Evolutionary conservation across 2,113 vertebrate genomes (phyloP), one percentile per base, ranked within the genome.

Genomic region (Heterochromis multidens): DNA sequence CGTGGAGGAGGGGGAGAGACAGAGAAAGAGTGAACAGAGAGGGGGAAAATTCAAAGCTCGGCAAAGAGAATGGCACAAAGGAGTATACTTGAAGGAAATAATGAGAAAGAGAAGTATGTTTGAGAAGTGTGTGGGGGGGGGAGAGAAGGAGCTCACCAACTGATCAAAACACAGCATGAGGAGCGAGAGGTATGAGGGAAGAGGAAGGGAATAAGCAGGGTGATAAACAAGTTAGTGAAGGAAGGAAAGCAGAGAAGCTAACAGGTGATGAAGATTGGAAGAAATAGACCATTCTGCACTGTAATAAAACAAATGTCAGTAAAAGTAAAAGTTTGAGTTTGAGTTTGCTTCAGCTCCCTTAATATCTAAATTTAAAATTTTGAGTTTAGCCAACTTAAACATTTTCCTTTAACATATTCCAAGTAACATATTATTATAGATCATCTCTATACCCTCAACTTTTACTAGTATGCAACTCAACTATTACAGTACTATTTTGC

Each of bases 61-160:
- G 77, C 60, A 83, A 74, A 79, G 81, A 92, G 91, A 92, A 88
- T 85, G 83, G 88, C 46, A 81, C 33, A 70, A 77, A 90, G 81
- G 83, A 92, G 81, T 19, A 87, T 80, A 91, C 90, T 92, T 29
- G 86, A 84, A 88, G 87, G 82, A 90, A 92, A 90, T 92, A 91
- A 93, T 93, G 90, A 93, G 92, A 79, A 67, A 61, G 82, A 91
- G 76, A 90, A 91, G 87, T 79, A 86, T 6, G 67, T 81, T 90
- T 62, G 72, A 83, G 59, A 79, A 84, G 76, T 43, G 31, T 31
- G 31, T 3, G 31, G 31, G 67, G 27, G 33, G 35, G 12, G 85
- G 19, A 31, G 17, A 60, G 40, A 43, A 29, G 29, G 43, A 33
- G 54, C 21, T 31, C 57, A 29, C 77, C 49, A 11, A 59, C 70